Base-by-base conservation (phyloP, 2,113 vertebrate genomes). In the Pygoscelis antarcticus region DNA sequence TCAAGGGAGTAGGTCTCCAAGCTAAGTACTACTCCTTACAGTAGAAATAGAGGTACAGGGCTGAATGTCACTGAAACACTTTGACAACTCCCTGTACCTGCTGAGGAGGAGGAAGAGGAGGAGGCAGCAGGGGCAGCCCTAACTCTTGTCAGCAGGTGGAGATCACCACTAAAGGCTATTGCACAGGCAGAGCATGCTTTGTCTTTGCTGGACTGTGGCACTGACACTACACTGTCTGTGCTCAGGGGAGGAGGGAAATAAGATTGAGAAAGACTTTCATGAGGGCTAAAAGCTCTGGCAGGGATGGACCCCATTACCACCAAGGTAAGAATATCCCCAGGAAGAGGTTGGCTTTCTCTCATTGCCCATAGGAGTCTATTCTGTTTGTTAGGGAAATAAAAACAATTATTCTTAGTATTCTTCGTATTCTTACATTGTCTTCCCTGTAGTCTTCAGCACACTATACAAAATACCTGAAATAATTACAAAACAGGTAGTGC, bases 261-360 rank as follows among this genome's bases (percentile, higher is more conserved):
- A 83, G n/a, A 20, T 3, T 13, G 15, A 91, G 47, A 65, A 72
- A 77, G 36, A 15, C 34, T 61, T 25, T 6, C 44, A 40, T 7
- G 26, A 77, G 32, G 29, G 54, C 47, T 81, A 42, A 87, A 72
- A 74, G n/a, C 64, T 69, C 69, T 26, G 26, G 14, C 4, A 15
- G 12, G n/a, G 29, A n/a, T 29, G 44, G 54, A 51, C 7, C 4
- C 32, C 4, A 3, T 34, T 15, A 51, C 6, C 1, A 0, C 11
- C 13, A n/a, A 51, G 29, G 2, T 60, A 51, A 29, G 10, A 83
- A 16, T 16, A 80, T 7, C 15, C 6, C 10, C 49, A 65, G 54
- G n/a, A 83, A 69, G 26, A 36, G 26, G 6, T 25, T 7, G 40
- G 19, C 29, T 38, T 60, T 51, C 29, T 69, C 11, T 58, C 30